These are phyloP conservation scores for Clarias batrachus DNA, from an alignment of 2,113 vertebrate genomes.

Conservation along the genomic window DNA sequence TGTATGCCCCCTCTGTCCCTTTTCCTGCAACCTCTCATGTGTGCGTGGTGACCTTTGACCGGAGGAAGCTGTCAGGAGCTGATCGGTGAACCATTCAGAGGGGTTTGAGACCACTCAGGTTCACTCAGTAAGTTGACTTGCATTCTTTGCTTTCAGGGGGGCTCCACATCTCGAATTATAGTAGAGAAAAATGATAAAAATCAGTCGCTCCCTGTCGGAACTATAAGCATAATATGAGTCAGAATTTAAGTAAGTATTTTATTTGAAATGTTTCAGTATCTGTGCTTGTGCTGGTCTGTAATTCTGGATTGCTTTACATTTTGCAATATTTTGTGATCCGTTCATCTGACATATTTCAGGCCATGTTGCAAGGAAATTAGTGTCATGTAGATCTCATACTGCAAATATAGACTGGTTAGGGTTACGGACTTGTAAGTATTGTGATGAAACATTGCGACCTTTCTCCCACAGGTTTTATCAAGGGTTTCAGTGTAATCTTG, in stretches of 20 bases:
- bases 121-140: not conserved
- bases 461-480: not conserved
- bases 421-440: not conserved
- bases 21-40: constrained; percentile 30
- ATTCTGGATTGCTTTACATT: not conserved
- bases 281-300: not conserved
- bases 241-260: not conserved
- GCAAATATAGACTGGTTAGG: not conserved
- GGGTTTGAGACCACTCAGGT: constrained; percentile 2
- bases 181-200: not conserved
- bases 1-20: constrained; percentile 12
- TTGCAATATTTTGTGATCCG: not conserved
- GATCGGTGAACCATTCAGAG: not conserved
- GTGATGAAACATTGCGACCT: not conserved
- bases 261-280: not conserved
- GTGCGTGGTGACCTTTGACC: constrained; percentile 45
- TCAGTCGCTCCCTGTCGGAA: not conserved
- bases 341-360: not conserved
- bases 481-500: not conserved
- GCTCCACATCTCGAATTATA: not conserved
- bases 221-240: not conserved
- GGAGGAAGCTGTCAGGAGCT: constrained; percentile 12
- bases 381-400: not conserved
- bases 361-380: not conserved
- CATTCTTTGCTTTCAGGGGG: constrained; percentile 1